Base-by-base conservation (phyloP, 2,113 vertebrate genomes). In the Upupa epops region DNA sequence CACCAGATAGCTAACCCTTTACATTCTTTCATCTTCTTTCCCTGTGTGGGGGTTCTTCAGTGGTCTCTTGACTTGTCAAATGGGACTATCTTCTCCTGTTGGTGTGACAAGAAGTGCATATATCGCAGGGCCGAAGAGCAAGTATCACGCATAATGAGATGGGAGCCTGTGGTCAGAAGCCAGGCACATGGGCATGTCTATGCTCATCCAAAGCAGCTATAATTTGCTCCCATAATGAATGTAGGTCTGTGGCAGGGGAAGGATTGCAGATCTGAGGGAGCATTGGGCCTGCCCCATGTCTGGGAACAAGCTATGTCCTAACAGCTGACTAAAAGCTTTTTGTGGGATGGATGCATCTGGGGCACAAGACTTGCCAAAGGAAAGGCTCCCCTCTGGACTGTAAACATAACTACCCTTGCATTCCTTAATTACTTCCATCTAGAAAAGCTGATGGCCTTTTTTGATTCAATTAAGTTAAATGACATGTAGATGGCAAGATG, bases 371-470 rank as follows among this genome's bases (percentile, higher is more conserved):
- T 84, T 91, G 74, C 16, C 16, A 11, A 55, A 77, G 48, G 51
- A 59, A 73, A 87, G 55, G 40, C 46, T 85, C 21, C 42, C 10
- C 8, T 64, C 58, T 86, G 21, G 40, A 3, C 31, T 46, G 32
- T 36, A 70, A 90, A 16, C 32, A 60, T 26, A 64, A 10, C n/a
- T 42, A 54, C 31, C 63, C 56, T 74, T 88, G n/a, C 24, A 58
- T 78, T 94, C 71, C 68, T 90, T 93, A 76, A 73, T 92, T 89
- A 49, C 40, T 89, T 75, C 36, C 42, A 25, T 51, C 63, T 82
- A 73, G 59, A 46, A 79, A 72, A 69, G 63, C 2, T 48, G 65
- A 49, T 68, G 54, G 40, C 22, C 26, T 84, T 61, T 42, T 77
- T 78, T 76, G 56, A 48, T 31, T 83, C 49, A 84, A 19, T 34